Base-by-base conservation (phyloP, 2,797 vertebrate species). In the Urophycis tenuis region DNA sequence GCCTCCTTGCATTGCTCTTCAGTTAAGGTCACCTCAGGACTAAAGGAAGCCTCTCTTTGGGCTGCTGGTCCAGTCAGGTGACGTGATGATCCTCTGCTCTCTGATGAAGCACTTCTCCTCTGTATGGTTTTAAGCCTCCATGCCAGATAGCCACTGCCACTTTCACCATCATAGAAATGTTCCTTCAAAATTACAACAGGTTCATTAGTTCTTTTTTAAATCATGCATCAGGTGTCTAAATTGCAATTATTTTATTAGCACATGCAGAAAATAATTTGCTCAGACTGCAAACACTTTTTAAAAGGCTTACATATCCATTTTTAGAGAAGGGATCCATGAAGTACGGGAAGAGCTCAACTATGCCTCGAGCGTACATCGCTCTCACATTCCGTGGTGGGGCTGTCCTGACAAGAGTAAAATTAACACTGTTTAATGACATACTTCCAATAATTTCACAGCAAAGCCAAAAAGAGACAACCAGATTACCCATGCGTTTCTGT, bases 41-140 rank as follows among this genome's bases (percentile, higher is more conserved):
- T 32, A 77, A 78, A 81, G 11, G 81, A 31, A 17, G 79, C 15
- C 35, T 83, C 69, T 75, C 69, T 25, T 81, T 81, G 81, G 79
- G 31, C 11, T 39, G 36, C 5, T 39, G 36, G 36, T 39, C 5
- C 11, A 39, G 5, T 39, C 82, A 75, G 80, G 78, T 85, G 79
- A 79, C 70, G 80, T 34, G 72, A 74, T 60, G 74, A 60, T 70
- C 35, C 17, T 69, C 80, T 25, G 19, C 79, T 39, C 36, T 10
- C 36, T 39, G 36, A 74, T 81, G 79, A 76, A 41, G 78, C 76
- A 31, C 19, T 41, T 77, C 35, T n/a, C 74, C 79, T 81, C 72
- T 82, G 74, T 64, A 82, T 83, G 29, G 74, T 80, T 75, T 80
- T 83, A n/a, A 85, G 80, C 31, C 76, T 80, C 78, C 81, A 85